Conservation (phyloP, 2,113 vertebrate genomes). For the Pterophyllum scalare region DNA sequence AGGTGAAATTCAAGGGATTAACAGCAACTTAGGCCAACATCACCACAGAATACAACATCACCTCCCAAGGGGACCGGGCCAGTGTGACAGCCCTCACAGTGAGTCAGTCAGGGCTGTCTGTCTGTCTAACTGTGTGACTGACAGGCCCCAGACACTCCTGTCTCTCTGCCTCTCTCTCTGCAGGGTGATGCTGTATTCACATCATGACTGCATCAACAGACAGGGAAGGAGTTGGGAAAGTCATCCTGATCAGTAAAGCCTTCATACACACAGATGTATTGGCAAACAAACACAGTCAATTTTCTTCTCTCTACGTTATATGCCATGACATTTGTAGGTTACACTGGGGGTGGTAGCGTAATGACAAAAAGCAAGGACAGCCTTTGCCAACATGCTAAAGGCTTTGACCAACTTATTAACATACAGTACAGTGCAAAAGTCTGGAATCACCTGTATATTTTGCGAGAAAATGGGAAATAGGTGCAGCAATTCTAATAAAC, state of each 20-base stretch:
- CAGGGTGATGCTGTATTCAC: constrained; percentile 45
- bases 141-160: constrained; percentile 50
- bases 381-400: background rate
- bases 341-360: background rate
- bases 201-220: constrained; percentile 38
- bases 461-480: background rate
- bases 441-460: background rate
- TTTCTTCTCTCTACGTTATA: background rate
- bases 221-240: constrained; percentile 64
- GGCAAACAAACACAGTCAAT: background rate
- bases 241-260: constrained; percentile 39
- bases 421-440: background rate
- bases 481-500: background rate
- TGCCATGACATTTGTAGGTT: constrained; percentile 29
- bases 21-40: constrained; percentile 43
- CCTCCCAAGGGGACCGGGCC: constrained; percentile 11
- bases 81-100: constrained; percentile 28
- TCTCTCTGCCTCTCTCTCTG: constrained; percentile 16
- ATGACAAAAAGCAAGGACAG: background rate
- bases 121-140: constrained; percentile 39
- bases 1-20: constrained; percentile 45
- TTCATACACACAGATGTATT: constrained; percentile 1
- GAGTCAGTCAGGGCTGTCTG: constrained; percentile 28
- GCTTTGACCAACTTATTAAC: background rate
- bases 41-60: constrained; percentile 55